Evolutionary conservation across 1,140 invertebrate species (phyloP), one percentile per base, ranked within the genome.

Genomic region (Drosophila bocki): DNA sequence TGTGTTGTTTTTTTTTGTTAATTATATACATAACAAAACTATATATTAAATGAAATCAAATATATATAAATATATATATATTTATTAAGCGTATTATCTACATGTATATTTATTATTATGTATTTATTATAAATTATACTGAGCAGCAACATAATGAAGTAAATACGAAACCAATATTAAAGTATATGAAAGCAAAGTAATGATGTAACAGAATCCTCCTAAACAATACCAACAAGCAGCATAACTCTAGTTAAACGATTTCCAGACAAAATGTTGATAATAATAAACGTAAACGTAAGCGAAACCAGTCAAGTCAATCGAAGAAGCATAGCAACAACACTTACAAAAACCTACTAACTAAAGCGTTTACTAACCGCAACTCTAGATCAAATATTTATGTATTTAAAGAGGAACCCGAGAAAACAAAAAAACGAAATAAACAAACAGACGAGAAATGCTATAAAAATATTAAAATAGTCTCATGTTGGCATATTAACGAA

Each of bases 61-160:
- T 74, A 79, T 74, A 75, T 79, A 53, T 62, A 75, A n/a, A 50
- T 17, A 60, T 78, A 29, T 41, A 41, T 91, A 80, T 84, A 84
- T 91, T 90, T 88, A 88, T 90, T 88, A 88, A 88, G 85, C 85
- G 82, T 88, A 88, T 88, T 88, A 88, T 88, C 85, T 88, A 88
- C 85, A 88, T 88, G 85, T 88, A 88, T 91, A 91, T 91, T 91
- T 83, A 91, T 85, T 91, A 91, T 91, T 91, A 91, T 85, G 80
- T 91, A 88, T 82, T 91, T 91, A 88, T 90, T 91, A 91, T 88
- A 88, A 85, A 74, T 79, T 87, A 88, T 87, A 87, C 77, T 75
- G 84, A 87, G 58, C 80, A 76, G 71, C 76, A 87, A 78, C 59
- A 48, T 80, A 77, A 80, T n/a, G 26, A 58, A 71, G 64, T 82